Percentiles rank a stretch among this genome's conserved stretches.
Evolutionary conservation across 1,140 invertebrate species (phyloP).

Genomic region (Brachystomella parvula): DNA sequence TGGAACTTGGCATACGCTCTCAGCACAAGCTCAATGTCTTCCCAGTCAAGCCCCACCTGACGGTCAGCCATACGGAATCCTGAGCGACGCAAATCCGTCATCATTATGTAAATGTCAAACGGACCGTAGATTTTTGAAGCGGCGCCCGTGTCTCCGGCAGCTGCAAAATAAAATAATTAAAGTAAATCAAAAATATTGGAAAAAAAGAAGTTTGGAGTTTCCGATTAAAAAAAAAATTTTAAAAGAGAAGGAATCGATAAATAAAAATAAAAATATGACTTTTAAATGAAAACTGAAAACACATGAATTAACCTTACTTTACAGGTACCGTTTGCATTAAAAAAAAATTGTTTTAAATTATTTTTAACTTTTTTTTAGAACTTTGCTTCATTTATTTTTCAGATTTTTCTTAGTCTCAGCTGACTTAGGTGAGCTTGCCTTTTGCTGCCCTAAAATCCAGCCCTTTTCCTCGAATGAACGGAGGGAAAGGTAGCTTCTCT

Average conservation of each 20-base stretch:
- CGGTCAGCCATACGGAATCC: neutral
- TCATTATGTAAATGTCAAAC: neutral
- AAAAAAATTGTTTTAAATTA: neutral
- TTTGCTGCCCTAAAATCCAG: neutral
- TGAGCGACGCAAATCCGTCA: neutral
- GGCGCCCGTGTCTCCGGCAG: neutral
- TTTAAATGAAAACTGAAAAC: neutral
- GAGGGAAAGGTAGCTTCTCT: neutral
- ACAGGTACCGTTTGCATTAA: neutral
- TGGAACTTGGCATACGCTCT: neutral
- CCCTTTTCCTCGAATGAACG: neutral
- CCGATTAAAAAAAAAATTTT: no score
- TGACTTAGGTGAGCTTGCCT: neutral
- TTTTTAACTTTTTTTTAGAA: no score
- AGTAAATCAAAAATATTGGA: no score
- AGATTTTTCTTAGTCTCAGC: no score
- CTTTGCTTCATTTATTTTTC: no score
- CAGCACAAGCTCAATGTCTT: neutral
- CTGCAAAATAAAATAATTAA: no score
- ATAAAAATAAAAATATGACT: no score
- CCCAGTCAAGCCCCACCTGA: neutral
- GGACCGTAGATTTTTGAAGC: neutral
- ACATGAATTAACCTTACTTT: neutral
- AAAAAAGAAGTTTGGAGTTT: no score
- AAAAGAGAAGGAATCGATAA: no score